Evolutionary conservation across 2,888 invertebrate species (phyloP).

Genomic region (Sipha maydis): DNA sequence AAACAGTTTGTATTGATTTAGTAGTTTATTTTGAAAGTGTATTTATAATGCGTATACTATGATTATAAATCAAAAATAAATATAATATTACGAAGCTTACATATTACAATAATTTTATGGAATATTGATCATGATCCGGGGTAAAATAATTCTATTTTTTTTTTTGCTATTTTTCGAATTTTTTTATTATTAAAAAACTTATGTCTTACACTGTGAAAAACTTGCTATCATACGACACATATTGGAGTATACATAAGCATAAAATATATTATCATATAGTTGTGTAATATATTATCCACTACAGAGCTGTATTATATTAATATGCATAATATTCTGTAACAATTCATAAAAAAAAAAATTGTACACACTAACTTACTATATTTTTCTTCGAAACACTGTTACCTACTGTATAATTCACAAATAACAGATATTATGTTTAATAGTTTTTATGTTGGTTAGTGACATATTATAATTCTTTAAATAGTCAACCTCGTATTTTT

Average conservation of each 20-base stretch:
- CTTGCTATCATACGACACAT: no score
- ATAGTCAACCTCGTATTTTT: neutral
- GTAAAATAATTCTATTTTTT: neutral
- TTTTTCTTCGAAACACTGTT: neutral
- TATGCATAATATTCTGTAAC: neutral
- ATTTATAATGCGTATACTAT: neutral
- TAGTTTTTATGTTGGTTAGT: no score
- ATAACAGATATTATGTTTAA: no score
- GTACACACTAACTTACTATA: neutral
- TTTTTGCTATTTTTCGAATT: neutral
- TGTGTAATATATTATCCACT: neutral
- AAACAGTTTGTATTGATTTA: constrained; percentile 6
- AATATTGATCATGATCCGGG: neutral
- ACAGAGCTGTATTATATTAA: neutral
- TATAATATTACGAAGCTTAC: neutral
- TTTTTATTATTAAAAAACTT: neutral
- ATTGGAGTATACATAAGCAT: neutral
- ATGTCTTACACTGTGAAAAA: neutral
- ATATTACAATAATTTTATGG: neutral
- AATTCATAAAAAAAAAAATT: neutral
- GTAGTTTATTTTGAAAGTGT: neutral
- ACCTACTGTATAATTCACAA: neutral
- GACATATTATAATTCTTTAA: neutral
- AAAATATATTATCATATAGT: neutral
- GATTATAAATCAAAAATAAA: neutral